phyloP scores from a whole-genome alignment of 2,888 invertebrate species.

The Siphlonurus alternatus region DNA sequence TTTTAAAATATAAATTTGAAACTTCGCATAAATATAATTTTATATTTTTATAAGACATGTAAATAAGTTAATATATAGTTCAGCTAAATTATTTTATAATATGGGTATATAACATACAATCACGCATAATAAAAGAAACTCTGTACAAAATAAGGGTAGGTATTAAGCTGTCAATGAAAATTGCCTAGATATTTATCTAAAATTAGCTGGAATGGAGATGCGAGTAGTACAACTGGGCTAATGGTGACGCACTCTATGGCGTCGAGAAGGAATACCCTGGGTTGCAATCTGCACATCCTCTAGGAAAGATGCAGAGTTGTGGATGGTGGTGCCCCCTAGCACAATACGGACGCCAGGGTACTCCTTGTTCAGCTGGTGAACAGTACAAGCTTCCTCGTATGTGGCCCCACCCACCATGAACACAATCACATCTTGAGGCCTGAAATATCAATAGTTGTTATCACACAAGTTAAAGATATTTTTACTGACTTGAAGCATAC shows the following conservation, averaged over 20 bases:
- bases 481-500: slow-evolving; percentile 16
- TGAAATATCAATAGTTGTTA: slow-evolving; percentile 19
- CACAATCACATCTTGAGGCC: slow-evolving; percentile 86
- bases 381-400: slow-evolving; percentile 82
- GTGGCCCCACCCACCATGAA: slow-evolving; percentile 94
- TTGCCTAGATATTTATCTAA: background rate
- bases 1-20: too few species aligned
- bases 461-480: background rate
- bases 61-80: too few species aligned
- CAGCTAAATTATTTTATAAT: background rate
- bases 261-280: slow-evolving; percentile 27
- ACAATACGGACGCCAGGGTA: slow-evolving; percentile 60
- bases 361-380: slow-evolving; percentile 60
- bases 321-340: slow-evolving; percentile 81
- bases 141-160: background rate
- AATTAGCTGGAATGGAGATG: background rate
- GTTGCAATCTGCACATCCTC: slow-evolving; percentile 55
- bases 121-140: background rate
- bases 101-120: background rate
- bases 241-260: background rate
- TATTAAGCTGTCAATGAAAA: background rate
- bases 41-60: too few species aligned
- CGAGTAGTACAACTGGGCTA: background rate
- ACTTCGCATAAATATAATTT: too few species aligned
- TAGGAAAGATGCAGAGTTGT: slow-evolving; percentile 68